Percentiles rank a stretch among this genome's conserved stretches.
These are phyloP conservation scores for Garra rufa DNA, from an alignment of 2,113 vertebrate genomes.

Conservation along the genomic window DNA sequence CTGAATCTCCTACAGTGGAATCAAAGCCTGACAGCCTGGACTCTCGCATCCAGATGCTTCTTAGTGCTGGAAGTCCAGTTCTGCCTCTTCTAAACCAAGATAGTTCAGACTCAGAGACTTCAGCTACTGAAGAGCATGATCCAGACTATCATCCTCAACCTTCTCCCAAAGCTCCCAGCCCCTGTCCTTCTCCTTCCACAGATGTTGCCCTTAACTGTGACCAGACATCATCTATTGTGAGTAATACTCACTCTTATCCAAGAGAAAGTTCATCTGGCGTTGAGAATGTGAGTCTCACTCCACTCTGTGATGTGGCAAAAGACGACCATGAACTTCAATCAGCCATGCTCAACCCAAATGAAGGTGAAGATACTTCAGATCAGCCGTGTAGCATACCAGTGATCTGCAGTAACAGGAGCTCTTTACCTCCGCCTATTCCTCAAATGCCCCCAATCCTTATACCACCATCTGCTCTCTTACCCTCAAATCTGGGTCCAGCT, in stretches of 20 bases:
- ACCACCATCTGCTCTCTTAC: constrained; percentile 76
- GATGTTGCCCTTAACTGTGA: constrained; percentile 55
- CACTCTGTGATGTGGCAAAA: constrained; percentile 79
- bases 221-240: constrained; percentile 12
- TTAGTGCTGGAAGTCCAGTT: constrained; percentile 82
- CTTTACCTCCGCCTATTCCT: constrained; percentile 68
- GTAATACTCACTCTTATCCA: background rate
- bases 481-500: constrained; percentile 64
- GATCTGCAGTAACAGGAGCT: constrained; percentile 24
- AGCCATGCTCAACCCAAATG: constrained; percentile 80
- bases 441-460: constrained; percentile 73
- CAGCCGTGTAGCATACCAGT: constrained; percentile 68
- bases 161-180: background rate
- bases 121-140: constrained; percentile 20
- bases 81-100: constrained; percentile 77
- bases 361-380: constrained; percentile 82
- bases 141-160: constrained; percentile 64
- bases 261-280: constrained; percentile 63
- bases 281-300: constrained; percentile 78
- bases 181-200: constrained; percentile 69
- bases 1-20: constrained; percentile 77
- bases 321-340: constrained; percentile 67
- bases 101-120: constrained; percentile 67
- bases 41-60: constrained; percentile 93
- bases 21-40: constrained; percentile 88